Base-by-base conservation (phyloP, 2,797 vertebrate genomes). In the Cirrhinus molitorella region DNA sequence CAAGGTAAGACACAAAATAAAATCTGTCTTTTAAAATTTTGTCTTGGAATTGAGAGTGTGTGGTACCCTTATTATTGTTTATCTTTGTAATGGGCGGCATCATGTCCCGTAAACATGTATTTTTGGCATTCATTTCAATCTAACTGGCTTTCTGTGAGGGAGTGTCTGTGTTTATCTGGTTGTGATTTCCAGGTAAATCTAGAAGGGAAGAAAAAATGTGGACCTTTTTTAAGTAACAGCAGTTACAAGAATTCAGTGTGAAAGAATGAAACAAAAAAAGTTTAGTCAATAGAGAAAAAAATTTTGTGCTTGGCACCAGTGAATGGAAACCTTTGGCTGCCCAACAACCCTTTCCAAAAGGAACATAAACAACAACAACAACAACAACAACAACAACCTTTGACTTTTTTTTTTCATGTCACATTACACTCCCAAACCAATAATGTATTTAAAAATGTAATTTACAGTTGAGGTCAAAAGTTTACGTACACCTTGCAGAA, bases 1-100 rank as follows among this genome's bases (percentile, higher is more conserved):
- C 97, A 98, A 95, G 98, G 98, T 98, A 89, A 93, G 89, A 43
- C 23, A 9, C 19, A 23, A 57, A 78, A 66, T 9, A 8, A 4
- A 21, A 63, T 23, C 70, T 28, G 13, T 9, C 13, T 40, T 6
- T 72, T 16, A 43, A 51, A 23, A 45, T n/a, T 19, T 11, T 49
- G 3, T 17, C 21, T 43, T 23, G 34, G 55, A 12, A 9, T 43
- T 28, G n/a, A 43, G 4, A 13, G 19, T 7, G 6, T 67, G n/a
- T 53, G 28, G n/a, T 40, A 66, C 4, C 8, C 1, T 43, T 43
- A 63, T 79, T 67, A 55, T 25, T 45, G 8, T 25, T 49, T 5
- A 14, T 31, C 8, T 73, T 23, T 25, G 19, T 61, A 28, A 43
- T 53, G 57, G 14, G 21, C 0, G 5, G 3, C 21, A 23, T 63